These are phyloP conservation scores for Amphipoea oculea DNA, from an alignment of 2,888 invertebrate species.

Conservation along the genomic window DNA sequence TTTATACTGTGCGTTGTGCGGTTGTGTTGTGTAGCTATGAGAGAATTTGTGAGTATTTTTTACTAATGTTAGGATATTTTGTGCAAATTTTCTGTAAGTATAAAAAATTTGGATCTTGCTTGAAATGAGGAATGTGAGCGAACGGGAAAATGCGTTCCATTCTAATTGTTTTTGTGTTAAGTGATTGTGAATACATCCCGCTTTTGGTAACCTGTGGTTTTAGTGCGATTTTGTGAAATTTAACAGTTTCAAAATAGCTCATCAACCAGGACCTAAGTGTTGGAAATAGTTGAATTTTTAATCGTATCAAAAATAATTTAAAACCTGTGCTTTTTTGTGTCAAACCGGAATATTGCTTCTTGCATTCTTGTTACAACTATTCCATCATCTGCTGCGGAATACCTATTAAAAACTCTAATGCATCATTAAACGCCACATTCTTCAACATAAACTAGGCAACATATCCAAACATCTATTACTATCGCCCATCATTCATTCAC, in stretches of 20 bases:
- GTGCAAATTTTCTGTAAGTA: neutral
- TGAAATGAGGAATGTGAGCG: neutral
- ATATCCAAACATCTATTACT: constrained; percentile 16
- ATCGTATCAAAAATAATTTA: neutral
- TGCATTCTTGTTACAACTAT: constrained; percentile 5
- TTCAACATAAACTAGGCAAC: constrained; percentile 7
- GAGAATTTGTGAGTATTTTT: constrained; percentile 75
- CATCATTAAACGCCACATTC: neutral
- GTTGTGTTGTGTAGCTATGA: constrained; percentile 67
- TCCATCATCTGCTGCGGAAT: neutral
- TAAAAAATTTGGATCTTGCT: neutral
- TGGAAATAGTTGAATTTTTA: neutral
- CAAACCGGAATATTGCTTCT: neutral
- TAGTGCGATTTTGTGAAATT: neutral
- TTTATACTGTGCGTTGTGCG: constrained; percentile 54
- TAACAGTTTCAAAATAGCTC: neutral
- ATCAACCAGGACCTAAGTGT: neutral
- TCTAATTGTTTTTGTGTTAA: neutral
- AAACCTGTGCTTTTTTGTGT: neutral
- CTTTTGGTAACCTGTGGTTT: neutral
- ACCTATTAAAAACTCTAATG: neutral
- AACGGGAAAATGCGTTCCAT: constrained; percentile 20
- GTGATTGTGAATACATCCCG: constrained; percentile 7
- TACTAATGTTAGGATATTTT: neutral
- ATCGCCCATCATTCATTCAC: constrained; percentile 33